Evolutionary conservation across 2,797 vertebrate genomes (phyloP), one percentile per base, ranked within the genome.

Genomic region (Columba guinea): DNA sequence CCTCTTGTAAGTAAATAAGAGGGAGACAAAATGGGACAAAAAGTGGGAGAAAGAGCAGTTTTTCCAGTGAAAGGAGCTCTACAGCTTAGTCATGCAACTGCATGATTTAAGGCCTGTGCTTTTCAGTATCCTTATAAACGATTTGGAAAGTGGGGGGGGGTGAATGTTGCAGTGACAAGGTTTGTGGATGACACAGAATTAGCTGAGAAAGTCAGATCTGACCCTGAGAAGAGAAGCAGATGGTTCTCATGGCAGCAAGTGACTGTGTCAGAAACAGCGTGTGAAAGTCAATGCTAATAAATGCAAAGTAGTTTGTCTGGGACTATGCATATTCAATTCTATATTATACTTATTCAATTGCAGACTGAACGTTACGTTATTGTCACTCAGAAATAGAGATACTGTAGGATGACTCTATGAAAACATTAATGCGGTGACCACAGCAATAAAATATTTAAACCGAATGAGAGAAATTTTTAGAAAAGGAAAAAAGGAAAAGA

Each of bases 1-100:
- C 93, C 76, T 90, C 74, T 44, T 62, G 49, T 75, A 88, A 85
- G 87, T 81, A 95, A 95, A 80, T 84, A 55, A 75, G 90, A 53
- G 0, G 13, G 89, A 93, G 85, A 90, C 51, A 73, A 94, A 93
- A 78, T 9, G 46, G 76, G 34, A 64, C 39, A 58, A 68, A 46
- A 84, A 87, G 35, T 30, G n/a, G 46, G 56, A 56, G 60, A n/a
- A 73, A 75, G 44, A 58, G 91, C 3, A 3, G 7, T 34, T 89
- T 77, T 71, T 32, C 49, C 15, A 9, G 41, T 34, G 71, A 35
- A 58, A 83, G 79, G 41, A 85, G 26, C 35, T 70, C 68, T n/a
- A 20, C 32, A 41, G 49, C 64, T 59, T 10, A 44, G 48, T 41
- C 71, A 19, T 9, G 7, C 46, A 39, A 24, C 51, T 51, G 28